Evolutionary conservation across 1,140 invertebrate genomes (phyloP), one percentile per base, ranked within the genome.

Genomic region (Drosophila nigromelanica): DNA sequence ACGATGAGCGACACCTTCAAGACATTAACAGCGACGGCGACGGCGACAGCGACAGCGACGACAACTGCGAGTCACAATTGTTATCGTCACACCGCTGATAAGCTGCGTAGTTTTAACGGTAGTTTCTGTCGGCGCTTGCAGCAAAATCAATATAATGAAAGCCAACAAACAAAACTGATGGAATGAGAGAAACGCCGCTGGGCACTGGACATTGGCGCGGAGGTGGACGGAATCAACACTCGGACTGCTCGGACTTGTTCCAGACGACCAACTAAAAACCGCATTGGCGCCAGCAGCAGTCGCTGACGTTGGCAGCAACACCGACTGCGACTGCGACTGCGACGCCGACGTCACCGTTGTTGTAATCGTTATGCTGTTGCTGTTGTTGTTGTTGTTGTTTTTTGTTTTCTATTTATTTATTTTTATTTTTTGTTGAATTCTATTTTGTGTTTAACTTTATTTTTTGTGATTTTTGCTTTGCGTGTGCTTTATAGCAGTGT

Each of bases 251-350:
- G 54, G 37, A 73, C 55, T 73, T 67, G 42, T 73, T 73, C 63
- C 71, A 73, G 71, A 66, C 64, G 42, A 70, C 51, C 75, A 77
- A 86, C 81, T 86, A 76, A 86, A 86, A 52, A 56, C 58, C 63
- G 68, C 56, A 56, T 56, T 58, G 66, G 73, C 80, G 73, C 72
- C 75, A 71, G 21, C 55, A 48, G 33, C 42, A 33, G 40, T 21
- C 12, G 40, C 7, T 45, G 54, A 39, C 59, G 50, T 30, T 40
- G 24, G 5, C 55, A 35, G 39, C 71, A 10, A 10, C 30, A 18
- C 5, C 58, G n/a, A 7, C 67, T 12, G 33, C 43, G 60, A 7
- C 67, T 12, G 33, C 43, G 60, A 10, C 33, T 35, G 33, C 33
- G 71, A 55, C 56, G 43, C 24, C 60, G 50, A 58, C 61, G 61